Conservation (phyloP, 2,888 invertebrate genomes). For the Eueremaeus valkanovi region DNA sequence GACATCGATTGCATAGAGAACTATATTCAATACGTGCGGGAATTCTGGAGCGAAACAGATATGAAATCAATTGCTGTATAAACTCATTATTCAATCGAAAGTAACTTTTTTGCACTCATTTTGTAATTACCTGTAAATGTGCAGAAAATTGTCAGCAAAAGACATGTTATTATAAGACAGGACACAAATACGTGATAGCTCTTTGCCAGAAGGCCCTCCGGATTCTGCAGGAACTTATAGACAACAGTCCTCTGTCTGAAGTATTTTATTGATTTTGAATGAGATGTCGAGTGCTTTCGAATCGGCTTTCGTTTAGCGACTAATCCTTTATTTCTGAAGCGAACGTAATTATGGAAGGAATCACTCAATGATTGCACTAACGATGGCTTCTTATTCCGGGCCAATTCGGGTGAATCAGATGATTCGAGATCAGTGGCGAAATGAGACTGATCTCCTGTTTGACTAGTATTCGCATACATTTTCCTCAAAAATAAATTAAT, state of each 20-base stretch:
- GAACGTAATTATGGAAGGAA: not conserved
- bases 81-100: not conserved
- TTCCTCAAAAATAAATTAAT: too few relatives aligned
- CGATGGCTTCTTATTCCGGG: not conserved
- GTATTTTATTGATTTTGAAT: not conserved
- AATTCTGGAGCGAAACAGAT: not conserved
- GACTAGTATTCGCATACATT: too few relatives aligned
- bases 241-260: conserved; percentile 32
- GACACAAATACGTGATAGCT: conserved; percentile 35
- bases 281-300: not conserved
- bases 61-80: not conserved
- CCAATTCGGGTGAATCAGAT: not conserved
- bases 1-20: conserved; percentile 4
- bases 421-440: not conserved
- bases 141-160: conserved; percentile 23
- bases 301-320: not conserved
- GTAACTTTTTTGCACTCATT: not conserved
- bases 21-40: not conserved
- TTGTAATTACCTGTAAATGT: conserved; percentile 16
- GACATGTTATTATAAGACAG: conserved; percentile 1
- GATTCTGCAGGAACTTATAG: conserved; percentile 36
- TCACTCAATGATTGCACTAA: not conserved
- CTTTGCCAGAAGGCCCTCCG: not conserved
- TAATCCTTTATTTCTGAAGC: not conserved
- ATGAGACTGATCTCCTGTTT: not conserved